Percentiles rank a stretch among this genome's conserved stretches.
Evolutionary conservation across 2,797 vertebrate species (phyloP).

Genomic region (Muscicapa comitata): DNA sequence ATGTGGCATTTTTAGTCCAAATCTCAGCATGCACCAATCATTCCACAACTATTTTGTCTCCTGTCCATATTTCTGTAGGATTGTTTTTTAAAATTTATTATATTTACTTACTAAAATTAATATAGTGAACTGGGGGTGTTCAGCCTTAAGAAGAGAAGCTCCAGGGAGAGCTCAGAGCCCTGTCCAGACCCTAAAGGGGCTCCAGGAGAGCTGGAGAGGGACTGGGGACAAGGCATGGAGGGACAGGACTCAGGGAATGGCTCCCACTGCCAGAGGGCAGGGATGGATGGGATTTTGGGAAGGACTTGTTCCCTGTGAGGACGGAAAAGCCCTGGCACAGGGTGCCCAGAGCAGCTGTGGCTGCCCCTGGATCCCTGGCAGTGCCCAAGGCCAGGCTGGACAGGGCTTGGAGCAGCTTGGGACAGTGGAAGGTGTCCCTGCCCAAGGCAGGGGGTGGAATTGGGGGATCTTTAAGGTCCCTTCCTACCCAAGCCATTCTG

Average conservation of each 20-base stretch:
- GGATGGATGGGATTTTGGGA: no score
- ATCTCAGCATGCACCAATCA: neutral
- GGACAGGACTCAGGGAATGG: no score
- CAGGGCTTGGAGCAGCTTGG: accelerated
- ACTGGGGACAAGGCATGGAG: no score
- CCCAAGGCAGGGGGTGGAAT: neutral
- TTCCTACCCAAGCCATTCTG: neutral
- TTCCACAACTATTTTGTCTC: neutral
- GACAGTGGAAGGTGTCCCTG: neutral
- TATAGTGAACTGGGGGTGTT: neutral
- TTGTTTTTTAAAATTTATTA: neutral
- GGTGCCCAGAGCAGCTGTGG: neutral
- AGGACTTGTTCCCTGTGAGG: no score
- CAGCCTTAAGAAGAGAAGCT: neutral
- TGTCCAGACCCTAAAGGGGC: neutral
- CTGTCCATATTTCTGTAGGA: neutral
- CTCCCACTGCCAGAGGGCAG: no score
- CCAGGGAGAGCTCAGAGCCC: accelerated
- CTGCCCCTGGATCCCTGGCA: neutral
- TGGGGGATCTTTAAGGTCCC: neutral
- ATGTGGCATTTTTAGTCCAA: neutral
- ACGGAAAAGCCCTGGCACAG: accelerated
- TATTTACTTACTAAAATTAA: neutral
- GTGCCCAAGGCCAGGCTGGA: accelerated
- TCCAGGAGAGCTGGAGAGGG: neutral